Base-by-base conservation (phyloP, 1,140 invertebrate species). In the Gryon sp. region DNA sequence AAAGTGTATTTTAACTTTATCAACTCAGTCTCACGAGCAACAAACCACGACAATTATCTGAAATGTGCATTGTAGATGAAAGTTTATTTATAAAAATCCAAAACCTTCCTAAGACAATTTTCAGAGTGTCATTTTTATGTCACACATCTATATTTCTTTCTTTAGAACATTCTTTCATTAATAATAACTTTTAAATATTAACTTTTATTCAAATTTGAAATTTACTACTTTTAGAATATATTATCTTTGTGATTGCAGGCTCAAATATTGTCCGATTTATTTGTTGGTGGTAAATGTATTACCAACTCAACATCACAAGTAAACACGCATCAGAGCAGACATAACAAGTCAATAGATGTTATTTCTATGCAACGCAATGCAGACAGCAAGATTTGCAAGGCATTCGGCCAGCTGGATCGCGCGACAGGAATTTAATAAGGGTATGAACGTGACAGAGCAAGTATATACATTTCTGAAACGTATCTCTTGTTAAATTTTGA, bases 1-100 rank as follows among this genome's bases (percentile, higher is more conserved):
- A 38, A 68, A 68, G 63, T 57, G 41, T 28, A 15, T 41, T 68
- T 55, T 36, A 66, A 68, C 50, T 68, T 68, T 19, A 24, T 46
- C 48, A 9, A 66, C 28, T 45, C 34, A 16, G 52, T 65, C 26
- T 32, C 26, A 7, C 28, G 14, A 46, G 34, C 12, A 3, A 46
- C 20, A 32, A 34, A 65, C 22, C 9, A 55, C 38, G 32, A 14
- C 9, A 57, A 36, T 57, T 46, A 57, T 57, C 63, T 26, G 22
- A 2, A 46, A 34, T 15, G 32, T 38, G 34, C 18, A 53, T 53
- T 22, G 22, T 22, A 16, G 30, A 55, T 22, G 46, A 45, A 68
- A 55, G 20, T 9, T 30, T 46, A 53, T 52, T 65, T 48, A n/a
- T 4, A 19, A 12, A 14, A 24, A 24, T 2, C 4, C 14, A 38